phyloP scores from a whole-genome alignment of 2,113 vertebrate species.

The Pelodiscus sinensis region DNA sequence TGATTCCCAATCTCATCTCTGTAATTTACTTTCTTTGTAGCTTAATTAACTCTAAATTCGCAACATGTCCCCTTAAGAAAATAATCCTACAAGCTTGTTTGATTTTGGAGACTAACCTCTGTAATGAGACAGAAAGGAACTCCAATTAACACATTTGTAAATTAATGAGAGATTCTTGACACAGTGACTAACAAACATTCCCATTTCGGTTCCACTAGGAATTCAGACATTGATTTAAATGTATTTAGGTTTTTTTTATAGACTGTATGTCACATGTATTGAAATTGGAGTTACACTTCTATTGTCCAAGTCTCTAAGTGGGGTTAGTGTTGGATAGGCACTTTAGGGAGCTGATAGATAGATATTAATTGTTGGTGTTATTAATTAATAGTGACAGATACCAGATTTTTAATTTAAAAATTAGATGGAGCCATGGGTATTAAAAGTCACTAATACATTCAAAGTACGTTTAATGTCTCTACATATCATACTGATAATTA shows the following conservation, averaged over 20 bases:
- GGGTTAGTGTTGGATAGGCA: neutral
- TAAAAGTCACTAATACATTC: neutral
- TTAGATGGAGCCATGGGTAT: neutral
- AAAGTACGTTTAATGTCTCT: neutral
- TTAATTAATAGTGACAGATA: neutral
- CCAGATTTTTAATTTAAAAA: neutral
- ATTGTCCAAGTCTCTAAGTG: neutral
- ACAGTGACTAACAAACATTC: neutral
- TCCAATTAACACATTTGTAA: neutral
- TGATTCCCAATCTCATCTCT: neutral
- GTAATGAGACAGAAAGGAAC: neutral
- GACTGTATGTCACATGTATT: fast-evolving
- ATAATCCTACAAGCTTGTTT: neutral
- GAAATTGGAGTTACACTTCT: neutral
- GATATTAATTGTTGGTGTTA: neutral
- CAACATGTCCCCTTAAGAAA: neutral
- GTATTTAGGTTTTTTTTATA: neutral
- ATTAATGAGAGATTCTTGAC: neutral
- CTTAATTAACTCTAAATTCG: neutral
- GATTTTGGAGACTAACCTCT: neutral
- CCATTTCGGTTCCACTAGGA: neutral
- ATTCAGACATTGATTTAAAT: neutral
- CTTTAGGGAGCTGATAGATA: neutral
- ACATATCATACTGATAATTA: neutral
- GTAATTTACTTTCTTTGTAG: neutral